Evolutionary conservation across 2,888 invertebrate species (phyloP).

Genomic region (Oligia strigilis): DNA sequence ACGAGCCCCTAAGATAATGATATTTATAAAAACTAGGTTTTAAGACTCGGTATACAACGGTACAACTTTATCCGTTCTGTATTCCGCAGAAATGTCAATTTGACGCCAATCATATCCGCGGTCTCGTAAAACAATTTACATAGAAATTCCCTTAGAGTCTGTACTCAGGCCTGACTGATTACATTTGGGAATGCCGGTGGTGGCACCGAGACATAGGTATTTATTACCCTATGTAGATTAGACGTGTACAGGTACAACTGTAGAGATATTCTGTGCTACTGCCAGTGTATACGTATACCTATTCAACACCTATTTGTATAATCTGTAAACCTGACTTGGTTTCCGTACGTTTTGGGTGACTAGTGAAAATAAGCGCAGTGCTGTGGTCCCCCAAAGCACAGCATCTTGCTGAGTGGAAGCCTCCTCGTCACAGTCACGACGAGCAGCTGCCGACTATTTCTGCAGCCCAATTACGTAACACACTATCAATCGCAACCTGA

Average conservation of each 20-base stretch:
- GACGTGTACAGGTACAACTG: constrained; percentile 1
- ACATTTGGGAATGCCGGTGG: constrained; percentile 67
- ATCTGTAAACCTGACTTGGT: background rate
- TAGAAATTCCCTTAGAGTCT: constrained; percentile 69
- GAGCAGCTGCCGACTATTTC: background rate
- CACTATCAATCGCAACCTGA: no score
- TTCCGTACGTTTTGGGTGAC: background rate
- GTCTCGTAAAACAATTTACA: constrained; percentile 75
- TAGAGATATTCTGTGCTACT: background rate
- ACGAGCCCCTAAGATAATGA: constrained; percentile 1
- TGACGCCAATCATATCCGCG: constrained; percentile 68
- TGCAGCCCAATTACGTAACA: background rate
- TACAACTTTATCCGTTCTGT: constrained; percentile 38
- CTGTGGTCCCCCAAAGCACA: background rate
- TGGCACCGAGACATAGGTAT: constrained; percentile 35
- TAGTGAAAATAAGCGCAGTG: no score
- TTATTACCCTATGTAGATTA: constrained; percentile 24
- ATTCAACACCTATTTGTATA: background rate
- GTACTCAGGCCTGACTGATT: constrained; percentile 71
- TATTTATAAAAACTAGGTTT: background rate
- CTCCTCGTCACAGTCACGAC: background rate
- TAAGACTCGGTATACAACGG: background rate
- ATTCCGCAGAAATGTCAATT: constrained; percentile 54
- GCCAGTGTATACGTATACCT: background rate
- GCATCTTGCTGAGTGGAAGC: background rate